A percentile compares a stretch with the other conserved stretches of the same genome.
These are phyloP conservation scores for Oncorhynchus mykiss DNA, from an alignment of 2,113 vertebrate genomes.

Conservation along the genomic window DNA sequence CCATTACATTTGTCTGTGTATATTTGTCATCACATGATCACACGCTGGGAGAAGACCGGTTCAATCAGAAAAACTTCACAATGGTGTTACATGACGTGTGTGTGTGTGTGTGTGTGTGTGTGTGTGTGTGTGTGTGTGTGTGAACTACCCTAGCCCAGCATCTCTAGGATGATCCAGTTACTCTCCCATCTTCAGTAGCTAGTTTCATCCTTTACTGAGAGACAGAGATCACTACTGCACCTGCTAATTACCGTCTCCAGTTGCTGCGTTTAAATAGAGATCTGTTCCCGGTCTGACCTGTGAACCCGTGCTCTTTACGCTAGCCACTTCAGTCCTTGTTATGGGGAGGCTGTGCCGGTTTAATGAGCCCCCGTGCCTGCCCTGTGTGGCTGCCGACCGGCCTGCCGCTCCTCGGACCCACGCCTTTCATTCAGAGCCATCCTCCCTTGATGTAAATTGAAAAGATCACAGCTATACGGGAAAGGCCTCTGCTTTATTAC, in stretches of 20 bases:
- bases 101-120: not conserved
- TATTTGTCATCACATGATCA: too few relatives aligned
- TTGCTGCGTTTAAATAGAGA: slow-evolving; percentile 83
- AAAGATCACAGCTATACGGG: slow-evolving; percentile 93
- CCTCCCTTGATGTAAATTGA: slow-evolving; percentile 89
- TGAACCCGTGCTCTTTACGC: slow-evolving; percentile 80
- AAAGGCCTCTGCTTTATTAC: slow-evolving; percentile 91
- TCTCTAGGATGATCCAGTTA: slow-evolving; percentile 32
- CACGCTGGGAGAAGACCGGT: not conserved
- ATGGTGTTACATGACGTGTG: not conserved
- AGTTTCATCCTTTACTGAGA: slow-evolving; percentile 62
- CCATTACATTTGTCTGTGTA: too few relatives aligned
- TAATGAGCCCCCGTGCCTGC: slow-evolving; percentile 83
- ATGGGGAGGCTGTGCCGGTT: slow-evolving; percentile 67
- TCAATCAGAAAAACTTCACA: not conserved
- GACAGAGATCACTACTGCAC: slow-evolving; percentile 70
- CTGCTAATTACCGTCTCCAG: slow-evolving; percentile 83
- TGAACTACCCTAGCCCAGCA: slow-evolving; percentile 8
- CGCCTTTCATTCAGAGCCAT: slow-evolving; percentile 85
- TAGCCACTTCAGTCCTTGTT: slow-evolving; percentile 78
- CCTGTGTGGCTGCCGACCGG: slow-evolving; percentile 72
- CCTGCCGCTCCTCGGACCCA: slow-evolving; percentile 74
- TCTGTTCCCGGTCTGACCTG: slow-evolving; percentile 77
- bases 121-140: not conserved
- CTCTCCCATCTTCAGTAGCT: slow-evolving; percentile 15